Evolutionary conservation across 2,113 vertebrate genomes (phyloP).

Genomic region (Prunella himalayana): DNA sequence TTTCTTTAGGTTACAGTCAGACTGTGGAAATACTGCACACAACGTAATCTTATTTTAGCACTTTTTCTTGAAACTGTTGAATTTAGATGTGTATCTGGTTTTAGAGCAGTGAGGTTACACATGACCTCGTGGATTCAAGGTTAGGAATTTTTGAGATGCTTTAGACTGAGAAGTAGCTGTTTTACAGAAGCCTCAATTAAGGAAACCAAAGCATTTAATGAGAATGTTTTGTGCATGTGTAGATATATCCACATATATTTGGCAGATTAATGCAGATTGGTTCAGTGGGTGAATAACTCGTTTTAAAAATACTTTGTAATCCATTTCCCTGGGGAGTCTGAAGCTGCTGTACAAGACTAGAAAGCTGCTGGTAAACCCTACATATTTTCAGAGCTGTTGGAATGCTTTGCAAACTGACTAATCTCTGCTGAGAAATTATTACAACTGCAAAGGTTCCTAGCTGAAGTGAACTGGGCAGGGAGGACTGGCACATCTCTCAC

Average conservation of each 20-base stretch:
- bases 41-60: neutral
- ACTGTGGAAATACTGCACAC: neutral
- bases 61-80: neutral
- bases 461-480: neutral
- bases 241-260: neutral
- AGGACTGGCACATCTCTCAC: neutral
- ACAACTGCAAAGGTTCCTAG: neutral
- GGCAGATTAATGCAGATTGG: conserved; percentile 6
- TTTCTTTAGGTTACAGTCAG: neutral
- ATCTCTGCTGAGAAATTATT: neutral
- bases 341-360: neutral
- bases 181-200: neutral
- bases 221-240: neutral
- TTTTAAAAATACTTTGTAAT: conserved; percentile 18
- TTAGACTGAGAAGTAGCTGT: neutral
- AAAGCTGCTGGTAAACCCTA: neutral
- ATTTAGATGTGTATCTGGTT: neutral
- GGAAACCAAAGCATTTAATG: neutral
- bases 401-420: neutral
- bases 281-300: neutral
- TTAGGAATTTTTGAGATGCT: neutral
- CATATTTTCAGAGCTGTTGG: neutral
- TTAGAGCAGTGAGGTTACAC: neutral
- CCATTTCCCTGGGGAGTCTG: neutral
- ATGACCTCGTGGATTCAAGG: neutral